phyloP scores from a whole-genome alignment of 2,797 vertebrate species.

The Gymnodraco acuticeps region DNA sequence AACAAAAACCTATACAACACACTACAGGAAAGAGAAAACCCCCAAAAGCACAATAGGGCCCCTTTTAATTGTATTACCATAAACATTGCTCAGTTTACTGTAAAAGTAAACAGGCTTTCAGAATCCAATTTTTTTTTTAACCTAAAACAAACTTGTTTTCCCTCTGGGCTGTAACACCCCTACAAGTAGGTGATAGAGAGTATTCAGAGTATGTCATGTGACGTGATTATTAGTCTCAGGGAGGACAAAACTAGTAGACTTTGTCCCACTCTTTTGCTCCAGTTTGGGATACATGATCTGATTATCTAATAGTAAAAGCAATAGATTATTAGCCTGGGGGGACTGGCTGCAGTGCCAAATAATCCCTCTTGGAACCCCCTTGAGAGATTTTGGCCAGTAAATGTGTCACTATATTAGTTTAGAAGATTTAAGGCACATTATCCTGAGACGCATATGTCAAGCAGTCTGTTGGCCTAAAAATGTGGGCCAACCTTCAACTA shows the following conservation, averaged over 20 bases:
- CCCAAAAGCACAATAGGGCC: no score
- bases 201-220: constrained; percentile 24
- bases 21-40: no score
- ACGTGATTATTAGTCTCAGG: constrained; percentile 40
- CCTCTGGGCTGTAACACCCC: background rate
- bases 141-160: background rate
- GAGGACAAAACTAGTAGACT: constrained; percentile 33
- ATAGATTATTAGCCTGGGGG: constrained; percentile 52
- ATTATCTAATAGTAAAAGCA: constrained; percentile 75
- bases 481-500: background rate
- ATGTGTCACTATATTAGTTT: constrained; percentile 58
- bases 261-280: constrained; percentile 72
- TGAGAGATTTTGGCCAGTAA: constrained; percentile 37
- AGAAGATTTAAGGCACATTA: constrained; percentile 19
- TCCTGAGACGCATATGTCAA: background rate
- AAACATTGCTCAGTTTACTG: background rate
- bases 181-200: background rate
- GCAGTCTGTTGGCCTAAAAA: background rate
- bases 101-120: background rate
- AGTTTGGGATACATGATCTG: constrained; percentile 77
- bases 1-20: no score
- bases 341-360: constrained; percentile 34
- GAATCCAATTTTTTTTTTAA: background rate
- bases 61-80: background rate
- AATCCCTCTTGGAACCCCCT: constrained; percentile 42